Base-by-base conservation (phyloP, 64 coral and sea anemone genomes). In the Dendronephthya gigantea region DNA sequence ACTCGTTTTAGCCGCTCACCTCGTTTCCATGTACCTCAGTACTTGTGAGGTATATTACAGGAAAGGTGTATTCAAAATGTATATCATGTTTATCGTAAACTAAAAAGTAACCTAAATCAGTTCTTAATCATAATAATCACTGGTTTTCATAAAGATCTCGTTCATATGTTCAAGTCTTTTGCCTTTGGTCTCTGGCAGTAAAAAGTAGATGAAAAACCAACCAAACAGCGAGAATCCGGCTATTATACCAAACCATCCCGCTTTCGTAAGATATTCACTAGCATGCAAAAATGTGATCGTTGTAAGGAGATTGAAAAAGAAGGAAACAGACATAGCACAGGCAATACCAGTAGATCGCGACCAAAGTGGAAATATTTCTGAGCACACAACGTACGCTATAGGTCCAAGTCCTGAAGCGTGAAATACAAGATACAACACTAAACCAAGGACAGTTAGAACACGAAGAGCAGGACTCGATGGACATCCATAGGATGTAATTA, bases 171-270 rank as follows among this genome's bases (percentile, higher is more conserved):
- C 95, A 11, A 91, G 89, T 33, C 86, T 90, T 79, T 91, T 98
- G 39, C 92, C 92, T 75, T 89, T 98, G 0, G 95, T 98, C 33
- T 98, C 95, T 35, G 92, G 95, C 32, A 98, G 81, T 82, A 88
- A 85, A 52, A 84, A 14, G 85, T 49, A 98, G 30, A 89, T 87
- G 48, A 98, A 92, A 29, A 98, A 10, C 95, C 95, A 98, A 1
- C 92, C 95, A 4, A 87, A 19, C 37, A 91, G n/a, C 5, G 89
- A 65, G 47, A 98, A 83, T 14, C 84, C 39, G 4, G 89, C 95
- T 69, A 91, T 93, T 0, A 98, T 87, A 39, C 84, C 50, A 65
- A 85, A 85, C 23, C 40, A 27, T 22, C 84, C 84, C 23, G 40
- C 13, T 39, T 59, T 59, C 19, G 84, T 65, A n/a, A 85, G 32